Evolutionary conservation across 2,113 vertebrate species (phyloP).

Genomic region (Sciurus niger): DNA sequence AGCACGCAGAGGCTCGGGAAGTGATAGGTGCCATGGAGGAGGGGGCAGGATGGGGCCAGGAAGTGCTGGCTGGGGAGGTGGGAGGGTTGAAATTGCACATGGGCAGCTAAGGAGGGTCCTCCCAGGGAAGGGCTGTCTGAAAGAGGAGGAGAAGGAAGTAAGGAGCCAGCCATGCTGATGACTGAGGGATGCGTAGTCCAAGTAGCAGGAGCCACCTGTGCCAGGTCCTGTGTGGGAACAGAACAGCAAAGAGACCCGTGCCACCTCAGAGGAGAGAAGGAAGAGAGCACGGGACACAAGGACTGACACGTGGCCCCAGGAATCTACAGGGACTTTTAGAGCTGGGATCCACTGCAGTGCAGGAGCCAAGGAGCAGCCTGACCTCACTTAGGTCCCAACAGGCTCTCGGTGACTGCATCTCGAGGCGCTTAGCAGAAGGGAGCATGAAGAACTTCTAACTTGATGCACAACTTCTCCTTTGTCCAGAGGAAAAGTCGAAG

Average conservation of each 20-base stretch:
- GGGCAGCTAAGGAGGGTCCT: not conserved
- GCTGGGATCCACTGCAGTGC: not conserved
- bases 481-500: not conserved
- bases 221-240: not conserved
- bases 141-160: not conserved
- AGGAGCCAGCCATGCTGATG: not conserved
- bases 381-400: not conserved
- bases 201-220: not conserved
- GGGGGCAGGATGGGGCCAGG: accelerated
- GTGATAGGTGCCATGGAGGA: too few species aligned
- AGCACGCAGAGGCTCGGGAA: accelerated
- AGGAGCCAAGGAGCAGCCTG: accelerated
- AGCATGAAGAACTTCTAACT: not conserved
- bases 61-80: not conserved
- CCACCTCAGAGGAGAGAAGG: not conserved
- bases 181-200: too few species aligned
- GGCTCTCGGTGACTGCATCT: accelerated
- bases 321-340: accelerated
- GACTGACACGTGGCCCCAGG: accelerated
- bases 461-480: not conserved
- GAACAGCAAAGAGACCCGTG: not conserved
- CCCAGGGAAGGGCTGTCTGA: not conserved
- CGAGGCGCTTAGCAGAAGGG: not conserved
- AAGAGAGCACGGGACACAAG: accelerated
- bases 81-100: not conserved